phyloP scores from a whole-genome alignment of 2,888 invertebrate species.

The Onthophagus sagittarius region DNA sequence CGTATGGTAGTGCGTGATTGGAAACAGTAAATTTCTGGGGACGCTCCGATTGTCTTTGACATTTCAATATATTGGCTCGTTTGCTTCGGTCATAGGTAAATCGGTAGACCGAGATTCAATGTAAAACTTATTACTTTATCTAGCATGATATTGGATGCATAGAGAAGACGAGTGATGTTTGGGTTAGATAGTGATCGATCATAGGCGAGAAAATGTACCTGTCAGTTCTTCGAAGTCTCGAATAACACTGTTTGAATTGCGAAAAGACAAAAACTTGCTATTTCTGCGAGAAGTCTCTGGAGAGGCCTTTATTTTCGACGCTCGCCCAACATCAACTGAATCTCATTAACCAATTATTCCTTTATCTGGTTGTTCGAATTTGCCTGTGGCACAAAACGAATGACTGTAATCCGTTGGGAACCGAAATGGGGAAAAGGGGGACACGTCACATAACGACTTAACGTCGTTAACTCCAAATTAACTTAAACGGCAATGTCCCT shows the following conservation, averaged over 20 bases:
- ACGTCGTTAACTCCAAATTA: conserved; percentile 8
- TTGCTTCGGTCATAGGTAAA: conserved; percentile 6
- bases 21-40: conserved; percentile 12
- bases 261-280: background rate
- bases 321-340: background rate
- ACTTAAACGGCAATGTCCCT: conserved; percentile 3
- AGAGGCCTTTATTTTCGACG: background rate
- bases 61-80: conserved; percentile 12
- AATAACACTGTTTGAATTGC: background rate
- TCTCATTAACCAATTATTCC: conserved; percentile 9
- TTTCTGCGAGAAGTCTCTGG: background rate
- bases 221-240: background rate
- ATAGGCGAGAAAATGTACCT: background rate
- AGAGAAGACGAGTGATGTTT: background rate
- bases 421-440: conserved; percentile 2
- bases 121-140: conserved; percentile 9
- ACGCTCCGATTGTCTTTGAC: conserved; percentile 18
- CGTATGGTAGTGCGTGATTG: conserved; percentile 13
- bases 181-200: background rate
- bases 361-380: conserved; percentile 12
- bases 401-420: conserved; percentile 5
- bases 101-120: background rate
- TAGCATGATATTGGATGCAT: background rate
- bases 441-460: conserved; percentile 5
- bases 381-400: conserved; percentile 6